Conservation (phyloP, 2,888 invertebrate genomes). For the Malachius bipustulatus region DNA sequence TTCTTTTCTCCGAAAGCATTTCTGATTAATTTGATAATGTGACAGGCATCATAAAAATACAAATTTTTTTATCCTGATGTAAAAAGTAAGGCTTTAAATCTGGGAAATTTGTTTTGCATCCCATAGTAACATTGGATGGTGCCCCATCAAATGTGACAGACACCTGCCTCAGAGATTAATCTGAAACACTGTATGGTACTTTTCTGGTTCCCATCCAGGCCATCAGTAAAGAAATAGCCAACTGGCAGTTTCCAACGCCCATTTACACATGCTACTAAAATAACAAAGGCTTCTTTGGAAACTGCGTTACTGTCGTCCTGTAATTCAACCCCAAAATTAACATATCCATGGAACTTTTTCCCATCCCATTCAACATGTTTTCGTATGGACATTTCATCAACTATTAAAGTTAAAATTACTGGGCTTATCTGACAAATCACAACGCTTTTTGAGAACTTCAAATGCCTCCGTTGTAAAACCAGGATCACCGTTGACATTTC, state of each 20-base stretch:
- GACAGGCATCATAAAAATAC: too few relatives aligned
- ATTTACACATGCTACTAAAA: conserved; percentile 22
- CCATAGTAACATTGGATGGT: too few relatives aligned
- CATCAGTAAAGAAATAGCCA: conserved; percentile 24
- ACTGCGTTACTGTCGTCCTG: conserved; percentile 18
- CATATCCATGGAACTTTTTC: conserved; percentile 24
- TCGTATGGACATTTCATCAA: conserved; percentile 26
- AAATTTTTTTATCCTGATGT: too few relatives aligned
- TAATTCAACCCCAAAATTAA: conserved; percentile 22
- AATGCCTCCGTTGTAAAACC: conserved; percentile 25
- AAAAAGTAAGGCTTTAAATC: too few relatives aligned
- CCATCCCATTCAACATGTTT: conserved; percentile 26
- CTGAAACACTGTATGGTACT: conserved; percentile 19
- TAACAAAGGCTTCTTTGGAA: conserved; percentile 23
- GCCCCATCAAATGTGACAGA: too few relatives aligned
- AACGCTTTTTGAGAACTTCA: conserved; percentile 17
- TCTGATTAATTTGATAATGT: conserved; percentile 18
- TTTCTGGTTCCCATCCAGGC: conserved; percentile 20
- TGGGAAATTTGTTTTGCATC: too few relatives aligned
- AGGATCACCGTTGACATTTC: conserved; percentile 23
- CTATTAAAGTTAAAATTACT: conserved; percentile 16
- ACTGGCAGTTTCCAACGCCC: conserved; percentile 23
- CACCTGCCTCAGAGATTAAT: conserved; percentile 19
- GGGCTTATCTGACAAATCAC: conserved; percentile 10
- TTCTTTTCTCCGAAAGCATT: conserved; percentile 16